Conservation (phyloP, 2,113 vertebrate genomes). For the Stomatorhinus ivindoensis region DNA sequence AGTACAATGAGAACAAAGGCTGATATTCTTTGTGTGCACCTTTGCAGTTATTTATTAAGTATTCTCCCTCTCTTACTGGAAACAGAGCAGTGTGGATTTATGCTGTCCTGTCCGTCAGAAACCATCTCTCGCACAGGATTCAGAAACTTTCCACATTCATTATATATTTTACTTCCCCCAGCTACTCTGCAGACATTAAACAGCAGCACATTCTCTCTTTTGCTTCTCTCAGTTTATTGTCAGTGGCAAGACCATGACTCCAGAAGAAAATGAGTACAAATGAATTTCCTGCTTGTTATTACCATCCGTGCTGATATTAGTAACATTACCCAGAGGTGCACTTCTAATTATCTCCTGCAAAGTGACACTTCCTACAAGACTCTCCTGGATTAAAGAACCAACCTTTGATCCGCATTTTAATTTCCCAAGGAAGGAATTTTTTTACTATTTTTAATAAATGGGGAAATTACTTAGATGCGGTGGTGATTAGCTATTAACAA, state of each 20-base stretch:
- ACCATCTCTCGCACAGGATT: not conserved
- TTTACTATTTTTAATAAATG: slow-evolving; percentile 32
- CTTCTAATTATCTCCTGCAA: slow-evolving; percentile 39
- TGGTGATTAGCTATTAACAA: slow-evolving; percentile 21
- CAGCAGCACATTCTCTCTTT: not conserved
- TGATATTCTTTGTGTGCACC: not conserved
- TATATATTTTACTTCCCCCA: not conserved
- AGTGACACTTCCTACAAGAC: slow-evolving; percentile 37
- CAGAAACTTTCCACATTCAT: slow-evolving; percentile 9
- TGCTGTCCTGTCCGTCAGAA: not conserved
- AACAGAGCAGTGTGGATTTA: not conserved
- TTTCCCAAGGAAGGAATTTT: slow-evolving; percentile 35
- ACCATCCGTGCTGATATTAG: slow-evolving; percentile 29
- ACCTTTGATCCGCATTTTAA: slow-evolving; percentile 41
- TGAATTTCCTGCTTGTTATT: slow-evolving; percentile 35
- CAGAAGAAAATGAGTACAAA: slow-evolving; percentile 26
- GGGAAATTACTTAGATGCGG: slow-evolving; percentile 27
- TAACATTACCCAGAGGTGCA: slow-evolving; percentile 34
- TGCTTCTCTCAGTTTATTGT: not conserved
- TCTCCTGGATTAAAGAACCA: slow-evolving; percentile 33
- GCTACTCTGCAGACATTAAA: slow-evolving; percentile 8
- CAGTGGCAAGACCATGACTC: slow-evolving; percentile 8
- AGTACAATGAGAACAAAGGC: not conserved
- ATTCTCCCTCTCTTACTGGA: not conserved
- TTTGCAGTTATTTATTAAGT: not conserved